Evolutionary conservation across 2,113 vertebrate species (phyloP), one percentile per base, ranked within the genome.

Genomic region (Anolis carolinensis): DNA sequence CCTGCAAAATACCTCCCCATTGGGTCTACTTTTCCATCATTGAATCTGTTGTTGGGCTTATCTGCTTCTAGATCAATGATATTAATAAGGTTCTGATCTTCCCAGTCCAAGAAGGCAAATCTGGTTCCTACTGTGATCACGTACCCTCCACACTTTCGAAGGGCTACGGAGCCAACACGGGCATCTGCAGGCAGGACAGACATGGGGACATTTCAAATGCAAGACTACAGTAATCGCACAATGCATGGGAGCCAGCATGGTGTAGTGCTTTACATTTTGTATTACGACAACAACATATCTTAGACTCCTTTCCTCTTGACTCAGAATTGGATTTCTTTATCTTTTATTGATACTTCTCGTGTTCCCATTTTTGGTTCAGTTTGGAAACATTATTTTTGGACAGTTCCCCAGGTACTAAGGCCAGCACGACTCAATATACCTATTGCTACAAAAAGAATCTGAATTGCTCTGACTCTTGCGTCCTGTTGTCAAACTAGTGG

Each of bases 21-120:
- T 7, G 97, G 97, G 87, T 97, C 97, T 89, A 96, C 97, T 89
- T 97, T 97, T 52, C 97, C 96, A 30, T 97, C 96, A 27, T 97
- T 97, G 90, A 97, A 97, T n/a, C 97, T 94, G 89, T 95, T 96
- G 93, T 95, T 95, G n/a, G 93, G 92, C 82, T 96, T 96, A 76
- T 96, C 96, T 48, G 83, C 86, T 82, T 97, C 95, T 0, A 96
- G 78, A 27, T 92, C 13, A 0, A 92, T 75, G 32, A 96, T 89
- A 52, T 94, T 93, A 50, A 93, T 94, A 74, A 97, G 89, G 0
- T 1, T 72, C 16, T 91, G 92, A 0, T 91, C 93, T 62, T 92
- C 95, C 96, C 96, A 97, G 91, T 97, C 95, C 79, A 97, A 90
- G 44, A 94, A 92, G 79, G 96, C 95, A 84, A 97, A 96, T 44